Base-by-base conservation (phyloP, 2,888 invertebrate genomes). In the Xestia sexstrigata region DNA sequence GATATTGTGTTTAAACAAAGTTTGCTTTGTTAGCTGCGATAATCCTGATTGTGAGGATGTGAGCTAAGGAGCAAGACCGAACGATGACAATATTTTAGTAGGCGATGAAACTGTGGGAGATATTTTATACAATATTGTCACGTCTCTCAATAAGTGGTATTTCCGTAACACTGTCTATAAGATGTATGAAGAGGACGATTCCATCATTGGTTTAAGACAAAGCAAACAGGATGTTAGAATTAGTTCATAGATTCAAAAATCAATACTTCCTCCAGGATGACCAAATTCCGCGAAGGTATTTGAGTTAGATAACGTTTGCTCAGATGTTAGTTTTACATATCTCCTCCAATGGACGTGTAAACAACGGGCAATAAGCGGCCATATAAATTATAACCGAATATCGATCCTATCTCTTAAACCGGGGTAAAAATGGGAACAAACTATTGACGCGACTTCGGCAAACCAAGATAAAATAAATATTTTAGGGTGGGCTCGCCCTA, bases 401-500 rank as follows among this genome's bases (percentile, higher is more conserved):
- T 94, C 93, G 94, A 94, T 94, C 93, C 93, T 94, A 95, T 95
- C 95, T 95, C 92, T 93, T 92, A 93, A 93, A 91, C 91, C 91
- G 84, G 91, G 92, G 94, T 94, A 95, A 96, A 95, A 95, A 95
- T 95, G 93, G 91, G 93, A 95, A 96, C 95, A 95, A 94, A 95
- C 95, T 96, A 95, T 96, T 95, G 96, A 96, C 95, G 96, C 92
- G 95, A 95, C 95, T 95, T 94, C 96, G 96, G 96, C 95, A 96
- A 96, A 96, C 96, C 96, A 90, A 95, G 96, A 96, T 96, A 96
- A 95, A 96, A 96, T 96, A 96, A 96, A 96, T 96, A 96, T 96
- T 96, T 96, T 95, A 95, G 96, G 96, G 96, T 96, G 96, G 96
- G 93, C 95, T 93, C 94, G 95, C 94, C 96, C 96, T 96, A 96